Evolutionary conservation across 2,888 invertebrate genomes (phyloP).

Genomic region (Cosmopolites sordidus): DNA sequence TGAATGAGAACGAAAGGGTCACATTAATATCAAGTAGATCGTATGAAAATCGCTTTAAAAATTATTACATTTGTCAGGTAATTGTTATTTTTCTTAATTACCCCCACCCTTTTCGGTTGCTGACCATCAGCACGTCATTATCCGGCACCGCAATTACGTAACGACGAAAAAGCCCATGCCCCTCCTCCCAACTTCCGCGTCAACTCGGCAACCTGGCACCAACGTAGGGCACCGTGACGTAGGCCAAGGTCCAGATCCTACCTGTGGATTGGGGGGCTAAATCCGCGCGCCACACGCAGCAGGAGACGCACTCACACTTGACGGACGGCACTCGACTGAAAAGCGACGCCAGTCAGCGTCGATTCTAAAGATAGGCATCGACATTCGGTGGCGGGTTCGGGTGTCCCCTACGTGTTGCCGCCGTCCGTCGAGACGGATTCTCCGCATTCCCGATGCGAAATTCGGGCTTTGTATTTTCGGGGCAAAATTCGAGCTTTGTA

Average conservation of each 20-base stretch:
- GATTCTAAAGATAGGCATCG: constrained; percentile 38
- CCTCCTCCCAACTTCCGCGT: neutral
- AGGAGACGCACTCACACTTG: constrained; percentile 40
- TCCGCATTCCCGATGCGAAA: constrained; percentile 5
- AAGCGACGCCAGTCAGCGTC: constrained; percentile 30
- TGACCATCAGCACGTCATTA: no score
- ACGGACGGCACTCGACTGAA: constrained; percentile 43
- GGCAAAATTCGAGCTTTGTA: no score
- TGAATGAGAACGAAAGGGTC: no score
- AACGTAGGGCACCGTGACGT: constrained; percentile 27
- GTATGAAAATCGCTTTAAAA: no score
- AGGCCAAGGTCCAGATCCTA: constrained; percentile 33
- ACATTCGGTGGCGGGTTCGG: constrained; percentile 14
- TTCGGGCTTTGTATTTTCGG: no score
- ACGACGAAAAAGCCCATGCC: no score
- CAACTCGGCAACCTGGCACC: constrained; percentile 3
- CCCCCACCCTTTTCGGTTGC: no score
- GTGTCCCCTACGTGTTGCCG: constrained; percentile 10
- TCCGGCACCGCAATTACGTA: no score
- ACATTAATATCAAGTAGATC: no score
- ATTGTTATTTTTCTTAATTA: no score
- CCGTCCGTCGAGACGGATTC: constrained; percentile 4
- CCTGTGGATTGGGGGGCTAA: constrained; percentile 43
- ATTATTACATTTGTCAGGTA: no score
- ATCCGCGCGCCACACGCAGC: constrained; percentile 40